phyloP scores from a whole-genome alignment of 2,797 vertebrate genomes.

The Harpagifer antarcticus region DNA sequence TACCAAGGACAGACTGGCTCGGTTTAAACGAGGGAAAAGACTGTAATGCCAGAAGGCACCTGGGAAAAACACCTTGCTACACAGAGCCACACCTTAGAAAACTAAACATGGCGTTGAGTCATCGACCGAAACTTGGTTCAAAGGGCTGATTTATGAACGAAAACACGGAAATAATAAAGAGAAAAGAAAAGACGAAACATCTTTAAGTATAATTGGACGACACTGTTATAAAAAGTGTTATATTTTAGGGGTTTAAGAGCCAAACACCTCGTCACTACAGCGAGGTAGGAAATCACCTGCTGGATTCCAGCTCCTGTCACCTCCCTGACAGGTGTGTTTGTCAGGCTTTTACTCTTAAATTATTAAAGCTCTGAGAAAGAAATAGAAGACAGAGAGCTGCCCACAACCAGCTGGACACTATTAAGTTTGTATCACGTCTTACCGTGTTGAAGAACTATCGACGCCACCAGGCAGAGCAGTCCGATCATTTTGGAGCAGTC shows the following conservation, averaged over 20 bases:
- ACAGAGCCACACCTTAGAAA: slow-evolving; percentile 81
- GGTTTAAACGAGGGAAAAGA: neutral
- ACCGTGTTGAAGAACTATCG: slow-evolving; percentile 72
- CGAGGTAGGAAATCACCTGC: slow-evolving; percentile 49
- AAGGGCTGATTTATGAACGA: slow-evolving; percentile 7
- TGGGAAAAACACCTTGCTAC: slow-evolving; percentile 66
- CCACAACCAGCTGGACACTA: neutral
- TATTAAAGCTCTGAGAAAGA: neutral
- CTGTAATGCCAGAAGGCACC: slow-evolving; percentile 7
- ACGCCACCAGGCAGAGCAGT: slow-evolving; percentile 66
- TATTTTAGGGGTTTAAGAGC: neutral
- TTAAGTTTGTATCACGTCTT: slow-evolving; percentile 55
- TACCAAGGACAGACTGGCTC: slow-evolving; percentile 15
- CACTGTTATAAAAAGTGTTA: neutral
- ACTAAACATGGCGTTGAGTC: slow-evolving; percentile 78
- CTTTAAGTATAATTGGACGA: accelerated
- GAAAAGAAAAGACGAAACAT: neutral
- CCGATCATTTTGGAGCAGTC: slow-evolving; percentile 57
- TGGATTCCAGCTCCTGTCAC: slow-evolving; percentile 17
- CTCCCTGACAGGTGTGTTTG: slow-evolving; percentile 55
- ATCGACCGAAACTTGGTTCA: slow-evolving; percentile 81
- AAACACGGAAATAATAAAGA: neutral
- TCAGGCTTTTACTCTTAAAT: slow-evolving; percentile 18
- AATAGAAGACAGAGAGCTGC: neutral
- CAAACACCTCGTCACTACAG: neutral